Base-by-base conservation (phyloP, 2,797 vertebrate species). In the Eurystomus glaucurus region DNA sequence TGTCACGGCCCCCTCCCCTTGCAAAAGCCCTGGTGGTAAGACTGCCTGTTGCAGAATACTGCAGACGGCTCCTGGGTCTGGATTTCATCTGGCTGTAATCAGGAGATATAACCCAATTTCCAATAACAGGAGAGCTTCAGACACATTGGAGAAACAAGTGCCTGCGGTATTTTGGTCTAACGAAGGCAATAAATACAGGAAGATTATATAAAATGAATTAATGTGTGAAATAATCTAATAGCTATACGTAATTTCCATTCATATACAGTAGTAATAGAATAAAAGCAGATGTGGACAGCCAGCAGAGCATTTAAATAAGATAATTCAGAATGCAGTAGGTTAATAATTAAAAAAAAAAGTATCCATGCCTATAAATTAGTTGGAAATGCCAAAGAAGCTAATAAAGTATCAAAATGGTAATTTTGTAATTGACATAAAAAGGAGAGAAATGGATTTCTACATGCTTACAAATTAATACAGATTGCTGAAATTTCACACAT, bases 181-280 rank as follows among this genome's bases (percentile, higher is more conserved):
- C 37, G 13, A 96, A 97, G 90, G 96, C 90, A 83, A 78, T 96
- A 94, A 95, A 95, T 95, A 92, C 57, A 78, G 93, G 95, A 85
- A 89, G 90, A 83, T 91, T 87, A 85, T 87, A 94, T 74, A 61
- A 97, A 95, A 83, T 88, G 78, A 91, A 90, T 78, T 95, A 97
- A 94, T 91, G 71, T 95, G 86, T 91, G 88, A 94, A 96, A 68
- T 96, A 96, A 96, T 95, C 90, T 85, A 95, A 93, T 94, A 92
- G 84, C 84, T 91, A 31, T 87, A 91, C 0, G 3, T 88, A 93
- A 93, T 95, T 97, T 82, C 57, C 60, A 88, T 91, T 97, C 88
- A 69, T 87, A 74, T 85, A 80, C 80, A 88, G 41, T 45, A 68
- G 55, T 95, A 95, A 88, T 88, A 88, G 92, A 93, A 94, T 92